These are phyloP conservation scores for Bombus huntii DNA, from an alignment of 1,140 invertebrate species.

Conservation along the genomic window DNA sequence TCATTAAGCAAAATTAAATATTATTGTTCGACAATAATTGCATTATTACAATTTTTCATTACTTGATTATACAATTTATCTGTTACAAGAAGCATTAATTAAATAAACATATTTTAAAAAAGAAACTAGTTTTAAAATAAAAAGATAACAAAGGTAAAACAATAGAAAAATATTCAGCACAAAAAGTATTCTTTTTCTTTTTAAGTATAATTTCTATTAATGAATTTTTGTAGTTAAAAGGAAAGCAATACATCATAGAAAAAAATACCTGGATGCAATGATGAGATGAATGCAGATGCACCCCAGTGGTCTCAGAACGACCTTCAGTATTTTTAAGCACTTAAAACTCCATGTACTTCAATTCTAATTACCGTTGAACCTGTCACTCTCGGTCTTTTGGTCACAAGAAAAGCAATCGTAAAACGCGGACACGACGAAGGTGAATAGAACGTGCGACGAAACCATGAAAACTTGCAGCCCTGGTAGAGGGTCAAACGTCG, in stretches of 20 bases:
- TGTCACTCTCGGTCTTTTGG: slow-evolving; percentile 11
- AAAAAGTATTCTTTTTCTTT: neutral
- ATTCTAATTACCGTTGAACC: neutral
- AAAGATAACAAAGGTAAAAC: neutral
- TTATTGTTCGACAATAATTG: neutral
- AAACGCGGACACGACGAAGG: neutral
- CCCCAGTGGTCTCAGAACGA: slow-evolving; percentile 13
- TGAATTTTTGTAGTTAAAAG: neutral
- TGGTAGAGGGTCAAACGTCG: slow-evolving; percentile 57
- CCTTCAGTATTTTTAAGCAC: slow-evolving; percentile 1
- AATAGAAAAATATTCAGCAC: neutral
- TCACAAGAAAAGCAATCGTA: slow-evolving; percentile 11
- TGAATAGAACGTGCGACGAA: slow-evolving; percentile 7
- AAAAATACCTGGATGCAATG: slow-evolving; percentile 14
- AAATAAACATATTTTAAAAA: neutral
- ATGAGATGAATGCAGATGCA: neutral
- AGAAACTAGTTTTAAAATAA: neutral
- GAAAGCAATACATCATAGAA: neutral
- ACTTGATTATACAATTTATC: neutral
- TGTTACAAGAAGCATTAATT: neutral
- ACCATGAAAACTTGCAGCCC: slow-evolving; percentile 33
- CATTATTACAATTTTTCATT: neutral
- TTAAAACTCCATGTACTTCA: slow-evolving; percentile 31
- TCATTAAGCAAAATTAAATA: no score
- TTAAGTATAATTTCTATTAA: neutral